Conservation (phyloP, 2,888 invertebrate species). For the Rugalucina vietnamica region DNA sequence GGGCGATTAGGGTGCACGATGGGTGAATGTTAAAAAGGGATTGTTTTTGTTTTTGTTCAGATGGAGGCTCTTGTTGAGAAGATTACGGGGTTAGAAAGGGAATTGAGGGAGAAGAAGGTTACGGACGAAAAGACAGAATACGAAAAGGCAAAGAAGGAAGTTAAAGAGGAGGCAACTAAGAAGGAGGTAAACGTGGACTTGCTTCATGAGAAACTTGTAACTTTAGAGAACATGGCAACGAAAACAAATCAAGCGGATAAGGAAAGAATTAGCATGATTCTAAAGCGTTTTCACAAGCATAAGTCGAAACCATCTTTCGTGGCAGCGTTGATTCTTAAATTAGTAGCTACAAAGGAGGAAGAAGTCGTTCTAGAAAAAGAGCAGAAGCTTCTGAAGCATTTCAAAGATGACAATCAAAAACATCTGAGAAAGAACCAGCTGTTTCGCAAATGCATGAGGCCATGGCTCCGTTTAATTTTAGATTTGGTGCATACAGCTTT, state of each 20-base stretch:
- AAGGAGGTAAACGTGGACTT: constrained; percentile 20
- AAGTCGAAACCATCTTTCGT: constrained; percentile 13
- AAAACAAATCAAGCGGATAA: constrained; percentile 8
- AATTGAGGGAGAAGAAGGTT: background rate
- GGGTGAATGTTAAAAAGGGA: background rate
- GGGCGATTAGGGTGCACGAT: too few relatives aligned
- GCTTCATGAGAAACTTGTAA: constrained; percentile 14
- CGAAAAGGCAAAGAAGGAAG: constrained; percentile 9
- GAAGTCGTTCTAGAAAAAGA: constrained; percentile 20
- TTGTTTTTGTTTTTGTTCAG: background rate
- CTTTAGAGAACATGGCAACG: constrained; percentile 3
- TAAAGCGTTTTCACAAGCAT: constrained; percentile 12
- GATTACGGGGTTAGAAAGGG: too few relatives aligned
- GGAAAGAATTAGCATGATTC: constrained; percentile 18
- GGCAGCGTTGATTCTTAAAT: constrained; percentile 6
- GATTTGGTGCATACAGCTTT: background rate
- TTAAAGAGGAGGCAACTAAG: background rate
- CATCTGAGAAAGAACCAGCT: background rate
- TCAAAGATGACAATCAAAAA: background rate
- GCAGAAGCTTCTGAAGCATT: constrained; percentile 21
- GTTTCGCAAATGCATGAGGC: background rate
- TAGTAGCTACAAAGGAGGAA: constrained; percentile 16
- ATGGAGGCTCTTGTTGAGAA: too few relatives aligned
- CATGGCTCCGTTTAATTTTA: background rate
- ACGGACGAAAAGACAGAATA: too few relatives aligned